Conservation (phyloP, 1,140 invertebrate species). For the Vollenhovia emeryi region DNA sequence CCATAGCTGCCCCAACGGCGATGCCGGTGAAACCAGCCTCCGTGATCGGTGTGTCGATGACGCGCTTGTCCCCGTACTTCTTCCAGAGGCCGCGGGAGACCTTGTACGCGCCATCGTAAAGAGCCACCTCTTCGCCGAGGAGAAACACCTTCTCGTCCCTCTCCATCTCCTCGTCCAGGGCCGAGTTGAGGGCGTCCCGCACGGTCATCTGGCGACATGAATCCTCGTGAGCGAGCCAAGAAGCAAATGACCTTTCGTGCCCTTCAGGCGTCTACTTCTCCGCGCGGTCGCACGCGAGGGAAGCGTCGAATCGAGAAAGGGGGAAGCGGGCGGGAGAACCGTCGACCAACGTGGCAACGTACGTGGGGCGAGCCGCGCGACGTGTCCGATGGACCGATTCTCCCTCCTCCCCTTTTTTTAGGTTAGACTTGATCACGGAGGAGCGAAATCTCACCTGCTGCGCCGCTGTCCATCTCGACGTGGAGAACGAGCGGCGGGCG, state of each 20-base stretch:
- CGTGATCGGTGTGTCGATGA: constrained; percentile 99
- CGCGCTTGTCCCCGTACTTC: constrained; percentile 98
- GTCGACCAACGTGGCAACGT: too few species aligned
- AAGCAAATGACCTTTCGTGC: constrained; percentile 76
- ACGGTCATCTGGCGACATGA: constrained; percentile 91
- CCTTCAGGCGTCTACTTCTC: constrained; percentile 70
- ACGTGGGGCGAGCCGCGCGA: not conserved
- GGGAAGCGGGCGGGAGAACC: not conserved
- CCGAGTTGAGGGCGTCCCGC: constrained; percentile 98
- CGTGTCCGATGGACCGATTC: not conserved
- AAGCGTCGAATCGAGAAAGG: not conserved
- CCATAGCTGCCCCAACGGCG: constrained; percentile 98
- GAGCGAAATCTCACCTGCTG: constrained; percentile 84
- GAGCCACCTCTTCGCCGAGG: constrained; percentile 99
- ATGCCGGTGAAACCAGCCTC: constrained; percentile 99
- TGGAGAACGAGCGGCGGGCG: constrained; percentile 86
- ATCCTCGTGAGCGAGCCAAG: not conserved
- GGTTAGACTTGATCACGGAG: not conserved
- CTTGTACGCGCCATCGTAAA: constrained; percentile 99
- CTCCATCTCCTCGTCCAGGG: constrained; percentile 98
- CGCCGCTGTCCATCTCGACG: constrained; percentile 85
- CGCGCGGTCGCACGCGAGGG: constrained; percentile 52
- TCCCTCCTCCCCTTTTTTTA: too few species aligned
- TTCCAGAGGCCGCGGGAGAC: constrained; percentile 98
- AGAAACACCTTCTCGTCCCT: constrained; percentile 97